phyloP scores from a whole-genome alignment of 92 coral and sea anemone species.

The Anthopleura xanthogrammica region DNA sequence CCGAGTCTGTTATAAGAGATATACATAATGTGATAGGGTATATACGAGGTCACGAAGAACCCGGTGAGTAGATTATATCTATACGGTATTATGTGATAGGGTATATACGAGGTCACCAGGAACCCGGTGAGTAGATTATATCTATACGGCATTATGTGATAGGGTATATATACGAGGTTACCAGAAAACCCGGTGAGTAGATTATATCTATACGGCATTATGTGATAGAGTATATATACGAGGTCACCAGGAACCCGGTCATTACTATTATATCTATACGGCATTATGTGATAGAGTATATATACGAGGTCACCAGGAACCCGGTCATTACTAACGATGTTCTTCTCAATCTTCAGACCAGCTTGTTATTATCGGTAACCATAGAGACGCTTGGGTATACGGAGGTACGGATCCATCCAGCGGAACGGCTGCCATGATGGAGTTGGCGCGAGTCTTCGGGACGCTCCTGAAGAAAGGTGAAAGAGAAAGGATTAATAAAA shows the following conservation, averaged over 20 bases:
- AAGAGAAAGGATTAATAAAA: not conserved
- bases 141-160: slow-evolving; percentile 31
- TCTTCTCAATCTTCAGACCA: slow-evolving; percentile 36
- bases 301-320: slow-evolving; percentile 37
- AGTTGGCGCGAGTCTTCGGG: slow-evolving; percentile 55
- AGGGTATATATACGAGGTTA: slow-evolving; percentile 41
- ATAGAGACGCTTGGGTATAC: slow-evolving; percentile 73
- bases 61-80: slow-evolving; percentile 35
- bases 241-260: slow-evolving; percentile 61
- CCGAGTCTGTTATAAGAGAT: slow-evolving; percentile 24
- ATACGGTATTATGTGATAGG: slow-evolving; percentile 42
- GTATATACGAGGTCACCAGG: slow-evolving; percentile 40
- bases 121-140: slow-evolving; percentile 45
- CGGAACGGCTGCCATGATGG: slow-evolving; percentile 76
- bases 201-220: slow-evolving; percentile 4
- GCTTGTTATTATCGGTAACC: slow-evolving; percentile 67
- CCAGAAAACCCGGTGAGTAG: slow-evolving; percentile 52
- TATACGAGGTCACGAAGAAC: slow-evolving; percentile 53
- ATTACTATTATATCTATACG: not conserved
- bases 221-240: slow-evolving; percentile 46
- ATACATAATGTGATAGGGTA: slow-evolving; percentile 58
- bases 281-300: slow-evolving; percentile 48
- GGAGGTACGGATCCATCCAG: slow-evolving; percentile 79
- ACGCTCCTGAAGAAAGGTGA: slow-evolving; percentile 34
- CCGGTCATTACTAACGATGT: too few species aligned